Conservation (phyloP, 23 tunicate genomes). For the Pegea sp. region DNA sequence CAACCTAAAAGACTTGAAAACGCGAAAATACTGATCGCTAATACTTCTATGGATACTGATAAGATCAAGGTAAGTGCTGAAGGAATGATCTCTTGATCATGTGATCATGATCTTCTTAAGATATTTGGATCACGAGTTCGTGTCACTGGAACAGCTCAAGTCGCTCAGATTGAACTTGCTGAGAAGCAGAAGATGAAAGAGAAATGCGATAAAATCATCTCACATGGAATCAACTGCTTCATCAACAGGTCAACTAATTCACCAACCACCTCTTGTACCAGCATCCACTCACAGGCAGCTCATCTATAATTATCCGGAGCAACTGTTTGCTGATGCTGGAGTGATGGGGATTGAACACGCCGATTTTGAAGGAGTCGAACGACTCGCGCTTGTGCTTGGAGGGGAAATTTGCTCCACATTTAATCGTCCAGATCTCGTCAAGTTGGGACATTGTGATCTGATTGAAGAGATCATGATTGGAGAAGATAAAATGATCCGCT, state of each 20-base stretch:
- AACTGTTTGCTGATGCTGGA: slow-evolving; percentile 89
- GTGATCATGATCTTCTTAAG: slow-evolving; percentile 5
- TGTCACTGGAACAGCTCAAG: slow-evolving; percentile 71
- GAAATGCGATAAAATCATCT: slow-evolving; percentile 81
- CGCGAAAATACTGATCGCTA: slow-evolving; percentile 80
- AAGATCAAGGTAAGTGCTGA: slow-evolving; percentile 50
- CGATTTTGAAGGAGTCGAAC: slow-evolving; percentile 96
- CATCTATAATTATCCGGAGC: slow-evolving; percentile 99
- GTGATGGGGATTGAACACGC: slow-evolving; percentile 99
- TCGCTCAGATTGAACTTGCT: slow-evolving; percentile 90
- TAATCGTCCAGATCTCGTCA: slow-evolving; percentile 79
- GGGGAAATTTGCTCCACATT: slow-evolving; percentile 98
- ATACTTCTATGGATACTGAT: slow-evolving; percentile 98
- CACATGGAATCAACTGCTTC: slow-evolving; percentile 84
- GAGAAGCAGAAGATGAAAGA: slow-evolving; percentile 98
- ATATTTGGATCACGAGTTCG: slow-evolving; percentile 96
- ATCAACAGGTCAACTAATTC: slow-evolving; percentile 56
- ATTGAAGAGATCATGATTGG: slow-evolving; percentile 98
- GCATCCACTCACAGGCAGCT: slow-evolving; percentile 34
- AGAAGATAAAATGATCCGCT: slow-evolving; percentile 77
- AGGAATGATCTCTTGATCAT: background rate
- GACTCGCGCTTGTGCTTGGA: slow-evolving; percentile 97
- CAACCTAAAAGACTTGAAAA: slow-evolving; percentile 97
- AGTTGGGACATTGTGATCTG: slow-evolving; percentile 81
- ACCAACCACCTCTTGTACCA: background rate